Evolutionary conservation across 64 coral and sea anemone genomes (phyloP).

Genomic region (Catalaphyllia jardinei): DNA sequence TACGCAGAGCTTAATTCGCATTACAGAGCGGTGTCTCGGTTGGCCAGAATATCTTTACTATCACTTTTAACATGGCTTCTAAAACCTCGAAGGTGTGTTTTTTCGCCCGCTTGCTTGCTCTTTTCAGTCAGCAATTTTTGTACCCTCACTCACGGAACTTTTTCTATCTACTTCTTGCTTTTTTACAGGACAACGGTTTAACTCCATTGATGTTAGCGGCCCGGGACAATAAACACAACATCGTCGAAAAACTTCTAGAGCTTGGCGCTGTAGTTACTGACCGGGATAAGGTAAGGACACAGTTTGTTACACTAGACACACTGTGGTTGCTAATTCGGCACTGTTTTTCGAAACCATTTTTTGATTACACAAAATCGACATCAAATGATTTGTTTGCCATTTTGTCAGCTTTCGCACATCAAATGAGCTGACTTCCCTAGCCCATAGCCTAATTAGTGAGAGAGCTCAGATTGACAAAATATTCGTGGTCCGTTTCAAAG

Average conservation of each 20-base stretch:
- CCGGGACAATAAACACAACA: constrained; percentile 86
- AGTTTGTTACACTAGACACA: neutral
- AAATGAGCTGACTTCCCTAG: neutral
- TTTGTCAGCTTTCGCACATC: constrained; percentile 27
- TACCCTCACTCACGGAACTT: neutral
- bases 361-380: constrained; percentile 11
- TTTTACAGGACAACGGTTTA: constrained; percentile 89
- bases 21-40: neutral
- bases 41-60: neutral
- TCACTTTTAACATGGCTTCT: neutral
- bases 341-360: constrained; percentile 9
- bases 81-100: neutral
- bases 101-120: neutral
- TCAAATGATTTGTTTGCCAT: constrained; percentile 11
- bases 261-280: constrained; percentile 78
- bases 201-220: constrained; percentile 94
- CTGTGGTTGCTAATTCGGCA: neutral
- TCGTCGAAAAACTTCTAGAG: constrained; percentile 89
- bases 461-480: neutral
- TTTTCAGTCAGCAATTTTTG: neutral
- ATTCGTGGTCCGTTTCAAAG: neutral
- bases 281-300: constrained; percentile 62
- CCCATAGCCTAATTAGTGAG: neutral
- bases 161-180: neutral
- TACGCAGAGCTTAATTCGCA: constrained; percentile 6